Evolutionary conservation across 1,140 invertebrate species (phyloP), one percentile per base, ranked within the genome.

Genomic region (Micrasema longulum): DNA sequence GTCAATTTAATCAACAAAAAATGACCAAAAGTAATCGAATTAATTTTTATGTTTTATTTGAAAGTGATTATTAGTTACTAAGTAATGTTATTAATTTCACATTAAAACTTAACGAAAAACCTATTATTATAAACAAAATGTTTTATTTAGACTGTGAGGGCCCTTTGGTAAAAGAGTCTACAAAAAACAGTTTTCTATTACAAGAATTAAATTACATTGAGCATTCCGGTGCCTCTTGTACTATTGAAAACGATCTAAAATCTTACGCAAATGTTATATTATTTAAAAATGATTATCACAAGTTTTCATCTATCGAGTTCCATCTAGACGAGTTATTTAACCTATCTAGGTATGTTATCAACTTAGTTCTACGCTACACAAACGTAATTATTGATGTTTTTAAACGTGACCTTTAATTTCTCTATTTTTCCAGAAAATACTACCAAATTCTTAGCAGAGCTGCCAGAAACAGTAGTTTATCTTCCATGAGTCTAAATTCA

Each of bases 231-330:
- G 14, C 16, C 3, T 64, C 43, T 16, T 26, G 45, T 31, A 47
- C 9, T 47, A 47, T 66, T 52, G 38, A 62, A 31, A 10, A 35
- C 60, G 11, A 47, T 55, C 26, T 38, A 0, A 14, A 62, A 0
- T 12, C 41, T 5, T 69, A 26, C 35, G 23, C 60, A 45, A 35
- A n/a, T 41, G 26, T 69, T 53, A 20, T 11, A 31, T 52, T 73
- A 18, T 73, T 73, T 43, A 63, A 63, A 12, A 60, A 73, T 38
- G 65, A 68, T 38, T 73, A 73, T 50, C 52, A 73, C 48, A 35
- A 43, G 14, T 22, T 26, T 36, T 62, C 52, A 11, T 38, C 45
- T 0, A 47, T 72, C 12, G 41, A 35, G 60, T 52, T 60, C 50
- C 52, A 73, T 45, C 11, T 23, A 12, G 31, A 67, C 7, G 64